phyloP scores from a whole-genome alignment of 2,888 invertebrate genomes.

The Acanthopleura granulata region DNA sequence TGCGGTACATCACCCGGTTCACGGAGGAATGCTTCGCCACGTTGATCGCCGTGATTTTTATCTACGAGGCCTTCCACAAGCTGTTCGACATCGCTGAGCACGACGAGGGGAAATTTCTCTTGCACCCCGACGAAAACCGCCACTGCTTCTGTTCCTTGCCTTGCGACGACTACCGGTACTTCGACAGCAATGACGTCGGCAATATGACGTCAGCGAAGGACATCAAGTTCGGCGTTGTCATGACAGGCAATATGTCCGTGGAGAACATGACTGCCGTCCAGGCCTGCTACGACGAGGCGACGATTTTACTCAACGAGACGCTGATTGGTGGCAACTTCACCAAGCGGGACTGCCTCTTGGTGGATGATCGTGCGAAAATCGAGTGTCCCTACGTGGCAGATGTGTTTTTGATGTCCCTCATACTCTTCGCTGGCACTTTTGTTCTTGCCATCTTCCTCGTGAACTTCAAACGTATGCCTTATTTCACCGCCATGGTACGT shows the following conservation, averaged over 20 bases:
- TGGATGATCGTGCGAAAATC: neutral
- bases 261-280: neutral
- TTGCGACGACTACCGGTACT: constrained; percentile 3
- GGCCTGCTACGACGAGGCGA: neutral
- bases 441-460: constrained; percentile 88
- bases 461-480: constrained; percentile 91
- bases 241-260: neutral
- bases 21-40: constrained; percentile 98
- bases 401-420: constrained; percentile 13
- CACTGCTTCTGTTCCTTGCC: neutral
- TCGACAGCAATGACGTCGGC: neutral
- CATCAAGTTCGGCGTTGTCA: neutral
- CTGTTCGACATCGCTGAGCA: neutral
- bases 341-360: neutral
- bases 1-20: constrained; percentile 96
- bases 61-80: constrained; percentile 86
- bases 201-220: neutral
- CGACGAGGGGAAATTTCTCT: neutral
- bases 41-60: constrained; percentile 96
- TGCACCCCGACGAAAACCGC: neutral
- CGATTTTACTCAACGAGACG: neutral
- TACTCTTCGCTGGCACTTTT: constrained; percentile 93
- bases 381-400: neutral
- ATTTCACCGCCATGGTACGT: constrained; percentile 74
- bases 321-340: neutral